A percentile compares a stretch with the other conserved stretches of the same genome.
Conservation (phyloP, 1,140 invertebrate genomes). For the Chymomyza costata region DNA sequence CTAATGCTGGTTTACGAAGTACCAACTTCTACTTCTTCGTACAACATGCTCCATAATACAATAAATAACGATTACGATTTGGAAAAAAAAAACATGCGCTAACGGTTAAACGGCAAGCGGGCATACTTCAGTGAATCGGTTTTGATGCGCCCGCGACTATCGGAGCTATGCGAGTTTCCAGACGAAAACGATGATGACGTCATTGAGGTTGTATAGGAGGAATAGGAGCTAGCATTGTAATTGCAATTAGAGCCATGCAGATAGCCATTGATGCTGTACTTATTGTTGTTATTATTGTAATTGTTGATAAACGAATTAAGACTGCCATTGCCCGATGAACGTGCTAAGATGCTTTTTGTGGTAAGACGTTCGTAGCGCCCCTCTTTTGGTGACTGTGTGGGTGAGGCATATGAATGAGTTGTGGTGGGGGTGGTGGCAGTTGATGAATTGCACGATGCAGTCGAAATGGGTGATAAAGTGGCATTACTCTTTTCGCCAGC, state of each 20-base stretch:
- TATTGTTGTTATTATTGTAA: constrained; percentile 32
- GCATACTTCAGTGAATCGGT: constrained; percentile 73
- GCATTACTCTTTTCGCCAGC: constrained; percentile 2
- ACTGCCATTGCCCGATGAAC: constrained; percentile 19
- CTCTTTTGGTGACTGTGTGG: constrained; percentile 1
- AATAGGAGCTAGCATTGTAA: constrained; percentile 39
- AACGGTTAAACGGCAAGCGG: constrained; percentile 30
- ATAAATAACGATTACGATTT: no score
- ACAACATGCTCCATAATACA: background rate
- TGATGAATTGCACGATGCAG: constrained; percentile 15
- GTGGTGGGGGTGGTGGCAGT: constrained; percentile 44
- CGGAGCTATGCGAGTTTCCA: constrained; percentile 41
- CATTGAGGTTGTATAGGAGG: constrained; percentile 57
- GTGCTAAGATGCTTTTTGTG: constrained; percentile 61
- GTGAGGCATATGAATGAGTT: constrained; percentile 27
- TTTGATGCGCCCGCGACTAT: constrained; percentile 62
- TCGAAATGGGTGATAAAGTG: constrained; percentile 32
- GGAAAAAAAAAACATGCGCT: constrained; percentile 4
- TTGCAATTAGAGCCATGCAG: constrained; percentile 46
- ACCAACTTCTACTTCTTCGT: no score
- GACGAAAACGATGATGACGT: constrained; percentile 53
- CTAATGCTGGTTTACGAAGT: background rate
- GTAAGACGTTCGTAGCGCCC: constrained; percentile 50
- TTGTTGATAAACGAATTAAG: no score
- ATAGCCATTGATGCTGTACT: constrained; percentile 53